phyloP scores from a whole-genome alignment of 2,888 invertebrate genomes.

The Noctua janthe region DNA sequence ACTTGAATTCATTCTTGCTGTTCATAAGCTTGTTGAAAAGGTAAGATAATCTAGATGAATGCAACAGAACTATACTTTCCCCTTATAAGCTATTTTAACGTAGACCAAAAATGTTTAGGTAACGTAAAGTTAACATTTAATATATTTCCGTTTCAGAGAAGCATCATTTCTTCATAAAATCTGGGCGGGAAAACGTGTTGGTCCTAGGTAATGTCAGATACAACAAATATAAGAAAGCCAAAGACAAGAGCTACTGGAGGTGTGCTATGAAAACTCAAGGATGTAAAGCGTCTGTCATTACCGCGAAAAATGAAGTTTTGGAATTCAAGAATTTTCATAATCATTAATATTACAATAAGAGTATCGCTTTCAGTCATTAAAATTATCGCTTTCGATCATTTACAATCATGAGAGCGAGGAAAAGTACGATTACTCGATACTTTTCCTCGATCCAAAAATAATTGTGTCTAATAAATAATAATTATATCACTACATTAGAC shows the following conservation, averaged over 20 bases:
- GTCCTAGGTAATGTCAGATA: conserved; percentile 57
- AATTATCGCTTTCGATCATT: background rate
- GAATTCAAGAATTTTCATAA: conserved; percentile 66
- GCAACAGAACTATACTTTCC: background rate
- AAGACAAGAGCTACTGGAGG: conserved; percentile 55
- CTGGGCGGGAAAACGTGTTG: conserved; percentile 31
- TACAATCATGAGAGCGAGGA: background rate
- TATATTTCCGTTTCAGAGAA: conserved; percentile 46
- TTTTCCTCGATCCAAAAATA: background rate
- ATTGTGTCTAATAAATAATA: background rate
- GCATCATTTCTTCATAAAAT: conserved; percentile 48
- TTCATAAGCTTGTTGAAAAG: background rate
- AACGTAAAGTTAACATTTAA: background rate
- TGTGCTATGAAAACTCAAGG: conserved; percentile 68
- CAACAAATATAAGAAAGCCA: conserved; percentile 32
- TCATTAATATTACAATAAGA: conserved; percentile 40
- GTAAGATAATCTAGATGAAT: background rate
- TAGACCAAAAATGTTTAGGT: background rate
- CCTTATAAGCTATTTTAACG: background rate
- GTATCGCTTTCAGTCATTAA: background rate
- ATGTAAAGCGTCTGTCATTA: conserved; percentile 71
- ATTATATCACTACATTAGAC: no score
- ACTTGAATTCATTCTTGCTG: background rate
- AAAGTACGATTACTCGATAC: background rate
- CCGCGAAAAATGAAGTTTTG: conserved; percentile 62